Evolutionary conservation across 92 coral and sea anemone genomes (phyloP), one percentile per base, ranked within the genome.

Genomic region (Zoanthus gigantus): DNA sequence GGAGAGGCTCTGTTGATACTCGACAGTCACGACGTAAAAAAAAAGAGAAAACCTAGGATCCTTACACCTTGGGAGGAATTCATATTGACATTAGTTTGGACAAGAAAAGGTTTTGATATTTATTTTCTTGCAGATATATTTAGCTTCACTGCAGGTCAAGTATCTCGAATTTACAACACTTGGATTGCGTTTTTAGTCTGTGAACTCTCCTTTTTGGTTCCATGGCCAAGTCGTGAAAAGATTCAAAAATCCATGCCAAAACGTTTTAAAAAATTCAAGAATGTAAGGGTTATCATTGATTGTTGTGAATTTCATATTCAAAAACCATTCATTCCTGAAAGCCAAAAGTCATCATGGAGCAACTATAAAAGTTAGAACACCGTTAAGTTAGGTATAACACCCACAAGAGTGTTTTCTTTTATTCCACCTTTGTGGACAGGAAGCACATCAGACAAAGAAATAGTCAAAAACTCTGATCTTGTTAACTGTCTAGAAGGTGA

Each of bases 151-250:
- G 13, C 76, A 30, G 85, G 85, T 9, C 76, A 80, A 9, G 85
- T 80, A 4, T 80, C 86, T 14, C 47, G 48, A 31, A 50, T 57
- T 13, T 81, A 81, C 17, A 81, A 81, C 42, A 81, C 86, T 52
- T 81, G 86, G 86, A 81, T 81, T 11, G 29, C 76, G 34, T 81
- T 57, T 57, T 31, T 57, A 66, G 53, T 81, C 58, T 28, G 81
- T n/a, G 88, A 85, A 75, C 56, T 85, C 52, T 85, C 89, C 18
- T 85, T 85, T 71, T 74, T 85, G 73, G 89, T 85, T 52, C 89
- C 89, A 29, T 85, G 89, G 89, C 86, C 86, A 60, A 16, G 32
- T 28, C 76, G 76, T 60, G 53, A 58, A 46, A 42, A 82, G 52
- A 34, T 82, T 17, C 77, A 82, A 37, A 58, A 34, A 63, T n/a